phyloP scores from a whole-genome alignment of 2,113 vertebrate genomes.

The Antennarius striatus region DNA sequence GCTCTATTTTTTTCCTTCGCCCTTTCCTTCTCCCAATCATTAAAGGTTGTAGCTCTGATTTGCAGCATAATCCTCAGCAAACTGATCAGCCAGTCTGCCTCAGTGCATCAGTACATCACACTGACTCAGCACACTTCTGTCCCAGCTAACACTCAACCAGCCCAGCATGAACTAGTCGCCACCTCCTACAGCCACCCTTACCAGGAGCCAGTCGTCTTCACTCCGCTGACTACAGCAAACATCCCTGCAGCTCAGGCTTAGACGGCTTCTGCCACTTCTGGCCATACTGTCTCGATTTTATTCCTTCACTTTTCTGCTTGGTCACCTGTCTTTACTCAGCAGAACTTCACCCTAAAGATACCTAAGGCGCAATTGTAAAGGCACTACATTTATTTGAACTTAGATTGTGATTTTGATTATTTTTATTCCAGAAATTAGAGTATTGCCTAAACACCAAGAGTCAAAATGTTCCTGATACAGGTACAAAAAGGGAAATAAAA shows the following conservation, averaged over 20 bases:
- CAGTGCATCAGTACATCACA: conserved; percentile 56
- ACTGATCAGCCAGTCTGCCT: conserved; percentile 11
- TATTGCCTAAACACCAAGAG: no score
- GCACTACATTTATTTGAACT: no score
- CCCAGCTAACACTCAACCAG: conserved; percentile 3
- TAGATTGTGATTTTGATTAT: no score
- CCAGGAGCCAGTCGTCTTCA: conserved; percentile 47
- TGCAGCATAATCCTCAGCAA: conserved; percentile 51
- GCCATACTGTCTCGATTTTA: no score
- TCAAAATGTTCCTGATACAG: no score
- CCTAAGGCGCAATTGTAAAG: no score
- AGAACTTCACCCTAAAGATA: no score
- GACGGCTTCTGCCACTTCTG: neutral
- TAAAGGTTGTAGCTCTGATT: conserved; percentile 57
- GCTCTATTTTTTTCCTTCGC: neutral
- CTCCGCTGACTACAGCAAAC: conserved; percentile 49
- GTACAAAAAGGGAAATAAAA: no score
- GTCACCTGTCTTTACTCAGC: no score
- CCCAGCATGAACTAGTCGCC: conserved; percentile 4
- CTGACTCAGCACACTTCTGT: conserved; percentile 27
- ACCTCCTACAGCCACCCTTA: neutral
- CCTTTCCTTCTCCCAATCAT: neutral
- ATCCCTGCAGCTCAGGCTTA: conserved; percentile 35
- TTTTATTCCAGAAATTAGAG: no score
- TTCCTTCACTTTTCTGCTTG: no score